Evolutionary conservation across 2,113 vertebrate genomes (phyloP), one percentile per base, ranked within the genome.

Genomic region (Cyanoramphus novaezelandiae): DNA sequence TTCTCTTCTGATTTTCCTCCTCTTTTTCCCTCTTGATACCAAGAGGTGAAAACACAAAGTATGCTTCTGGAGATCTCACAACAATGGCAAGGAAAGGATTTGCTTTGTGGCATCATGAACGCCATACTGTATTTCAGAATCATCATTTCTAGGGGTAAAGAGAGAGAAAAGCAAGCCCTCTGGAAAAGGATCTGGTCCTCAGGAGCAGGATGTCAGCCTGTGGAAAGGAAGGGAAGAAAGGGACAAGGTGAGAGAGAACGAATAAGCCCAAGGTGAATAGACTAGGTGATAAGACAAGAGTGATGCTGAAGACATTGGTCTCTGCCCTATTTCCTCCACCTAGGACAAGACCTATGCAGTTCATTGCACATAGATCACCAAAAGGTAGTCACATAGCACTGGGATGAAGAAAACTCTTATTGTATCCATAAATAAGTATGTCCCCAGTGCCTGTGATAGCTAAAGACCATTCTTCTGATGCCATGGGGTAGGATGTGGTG

Each of bases 361-460:
- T 91, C 17, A 18, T 17, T 44, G 17, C 10, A 13, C 4, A 13
- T 0, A 39, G 53, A 31, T 47, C 2, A 49, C 46, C 4, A 2
- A 64, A 82, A 37, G 3, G 15, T 1, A 35, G 1, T 13, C 71
- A 21, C 31, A 9, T 18, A 25, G 10, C 4, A 39, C 12, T 21
- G 14, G 21, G 12, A n/a, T 37, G 17, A 75, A 25, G 17, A 50
- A 50, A 85, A 88, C 19, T 72, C 46, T 43, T 13, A 13, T 7
- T 17, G 5, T 7, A 27, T 27, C 74, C 55, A 4, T 18, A 31
- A 18, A 1, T 33, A 31, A 57, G 2, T 0, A 0, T 2, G 13
- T 25, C 6, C 49, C 37, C 49, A n/a, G 37, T 41, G 39, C 28
- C 63, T 68, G 4, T 9, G 24, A 43, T 9, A 68, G 53, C 46